Evolutionary conservation across 2,797 vertebrate species (phyloP).

Genomic region (Protosalanx chinensis): DNA sequence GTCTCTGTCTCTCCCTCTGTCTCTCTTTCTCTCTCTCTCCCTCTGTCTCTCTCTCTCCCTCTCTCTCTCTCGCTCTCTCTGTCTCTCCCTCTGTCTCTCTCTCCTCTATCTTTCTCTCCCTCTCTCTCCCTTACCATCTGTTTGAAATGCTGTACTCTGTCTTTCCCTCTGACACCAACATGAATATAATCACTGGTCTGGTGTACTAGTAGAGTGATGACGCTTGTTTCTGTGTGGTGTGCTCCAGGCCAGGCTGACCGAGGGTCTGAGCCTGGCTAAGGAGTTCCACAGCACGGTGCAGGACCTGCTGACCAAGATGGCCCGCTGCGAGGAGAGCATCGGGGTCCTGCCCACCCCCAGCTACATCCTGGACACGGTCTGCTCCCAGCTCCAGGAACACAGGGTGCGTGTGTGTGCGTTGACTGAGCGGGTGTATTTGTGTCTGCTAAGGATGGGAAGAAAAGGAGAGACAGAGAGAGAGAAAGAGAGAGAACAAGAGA

Average conservation of each 20-base stretch:
- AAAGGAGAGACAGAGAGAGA: too few species aligned
- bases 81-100: not conserved
- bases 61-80: too few species aligned
- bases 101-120: not conserved
- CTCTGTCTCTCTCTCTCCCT: too few species aligned
- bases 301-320: slow-evolving; percentile 81
- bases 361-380: slow-evolving; percentile 76
- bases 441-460: not conserved
- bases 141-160: not conserved
- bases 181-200: too few species aligned
- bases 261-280: slow-evolving; percentile 77
- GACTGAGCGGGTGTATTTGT: not conserved
- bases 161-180: not conserved
- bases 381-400: slow-evolving; percentile 79
- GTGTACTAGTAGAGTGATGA: not conserved
- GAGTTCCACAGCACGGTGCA: slow-evolving; percentile 82
- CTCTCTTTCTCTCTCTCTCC: too few species aligned
- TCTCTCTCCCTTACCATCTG: too few species aligned
- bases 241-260: slow-evolving; percentile 76
- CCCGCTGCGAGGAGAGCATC: slow-evolving; percentile 74
- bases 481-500: too few species aligned
- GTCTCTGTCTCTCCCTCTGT: too few species aligned
- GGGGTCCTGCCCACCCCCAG: slow-evolving; percentile 71
- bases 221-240: not conserved
- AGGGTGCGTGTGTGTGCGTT: slow-evolving; percentile 61